Percentiles rank a stretch among this genome's conserved stretches.
phyloP scores from a whole-genome alignment of 2,797 vertebrate species.

The Hippopotamyrus pictus region DNA sequence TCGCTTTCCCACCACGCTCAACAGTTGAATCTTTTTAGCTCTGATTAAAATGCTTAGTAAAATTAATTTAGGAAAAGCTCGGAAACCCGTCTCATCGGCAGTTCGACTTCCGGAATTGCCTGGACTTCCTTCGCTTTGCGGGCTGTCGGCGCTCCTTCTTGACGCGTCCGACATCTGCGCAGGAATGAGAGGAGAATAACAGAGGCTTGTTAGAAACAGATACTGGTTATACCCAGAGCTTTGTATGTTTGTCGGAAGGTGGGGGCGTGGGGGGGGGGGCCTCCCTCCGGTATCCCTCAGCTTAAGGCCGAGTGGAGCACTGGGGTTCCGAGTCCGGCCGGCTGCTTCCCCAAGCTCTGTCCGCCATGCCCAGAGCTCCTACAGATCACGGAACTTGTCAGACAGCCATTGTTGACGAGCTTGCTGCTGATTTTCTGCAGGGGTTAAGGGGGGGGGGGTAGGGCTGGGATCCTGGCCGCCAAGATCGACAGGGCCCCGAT shows the following conservation, averaged over 20 bases:
- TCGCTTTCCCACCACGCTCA: not conserved
- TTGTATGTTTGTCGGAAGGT: slow-evolving; percentile 10
- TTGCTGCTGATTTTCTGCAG: not conserved
- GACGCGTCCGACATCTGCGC: slow-evolving; percentile 56
- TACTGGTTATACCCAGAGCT: slow-evolving; percentile 31
- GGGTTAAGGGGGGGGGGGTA: not conserved
- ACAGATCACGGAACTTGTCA: slow-evolving; percentile 19
- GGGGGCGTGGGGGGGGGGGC: not conserved
- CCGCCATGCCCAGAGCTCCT: not conserved
- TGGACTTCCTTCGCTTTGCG: slow-evolving; percentile 45
- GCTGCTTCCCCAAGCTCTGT: not conserved
- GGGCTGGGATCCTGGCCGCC: not conserved
- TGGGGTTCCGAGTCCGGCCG: not conserved
- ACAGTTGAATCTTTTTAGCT: not conserved
- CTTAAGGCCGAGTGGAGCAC: not conserved
- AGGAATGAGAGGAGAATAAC: not conserved
- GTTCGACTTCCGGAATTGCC: slow-evolving; percentile 25
- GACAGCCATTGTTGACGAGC: slow-evolving; percentile 1
- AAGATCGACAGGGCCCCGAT: not conserved
- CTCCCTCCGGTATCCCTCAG: not conserved
- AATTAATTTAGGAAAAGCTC: slow-evolving; percentile 41
- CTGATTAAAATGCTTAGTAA: slow-evolving; percentile 29
- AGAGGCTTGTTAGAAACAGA: slow-evolving; percentile 32
- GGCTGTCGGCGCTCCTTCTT: slow-evolving; percentile 42
- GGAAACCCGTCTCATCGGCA: slow-evolving; percentile 39